These are phyloP conservation scores for Drosophila suboccidentalis DNA, from an alignment of 2,888 invertebrate genomes.

Conservation along the genomic window DNA sequence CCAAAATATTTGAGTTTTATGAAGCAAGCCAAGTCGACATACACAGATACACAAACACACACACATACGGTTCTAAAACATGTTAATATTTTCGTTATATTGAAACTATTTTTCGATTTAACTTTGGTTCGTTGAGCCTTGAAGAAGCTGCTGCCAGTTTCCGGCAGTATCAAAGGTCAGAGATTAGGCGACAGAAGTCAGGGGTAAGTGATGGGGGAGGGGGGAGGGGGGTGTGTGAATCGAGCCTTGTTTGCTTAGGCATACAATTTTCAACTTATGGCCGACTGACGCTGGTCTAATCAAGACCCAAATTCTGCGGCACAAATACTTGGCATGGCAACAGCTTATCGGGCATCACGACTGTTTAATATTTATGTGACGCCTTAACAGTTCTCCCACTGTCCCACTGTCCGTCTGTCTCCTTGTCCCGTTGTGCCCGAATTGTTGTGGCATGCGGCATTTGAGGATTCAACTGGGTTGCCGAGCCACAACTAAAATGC, in stretches of 20 bases:
- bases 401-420: not conserved
- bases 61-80: slow-evolving; percentile 19
- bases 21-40: slow-evolving; percentile 33
- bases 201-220: not conserved
- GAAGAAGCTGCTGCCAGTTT: slow-evolving; percentile 28
- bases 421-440: not conserved
- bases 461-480: slow-evolving; percentile 1
- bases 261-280: slow-evolving; percentile 58
- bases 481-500: slow-evolving; percentile 40
- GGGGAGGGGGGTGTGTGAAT: slow-evolving; percentile 2
- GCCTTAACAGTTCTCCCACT: slow-evolving; percentile 24
- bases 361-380: slow-evolving; percentile 57
- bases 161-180: slow-evolving; percentile 14
- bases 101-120: slow-evolving; percentile 76
- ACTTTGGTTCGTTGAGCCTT: slow-evolving; percentile 53
- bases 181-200: not conserved
- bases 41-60: slow-evolving; percentile 3
- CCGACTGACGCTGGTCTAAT: slow-evolving; percentile 47
- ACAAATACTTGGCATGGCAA: slow-evolving; percentile 30
- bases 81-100: slow-evolving; percentile 68
- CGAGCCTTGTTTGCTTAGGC: slow-evolving; percentile 61
- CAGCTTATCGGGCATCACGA: slow-evolving; percentile 55
- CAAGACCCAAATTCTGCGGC: slow-evolving; percentile 52
- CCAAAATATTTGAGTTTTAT: slow-evolving; percentile 55
- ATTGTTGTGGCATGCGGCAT: not conserved